Evolutionary conservation across 2,113 vertebrate species (phyloP).

Genomic region (Orthochromis malagaraziensis): DNA sequence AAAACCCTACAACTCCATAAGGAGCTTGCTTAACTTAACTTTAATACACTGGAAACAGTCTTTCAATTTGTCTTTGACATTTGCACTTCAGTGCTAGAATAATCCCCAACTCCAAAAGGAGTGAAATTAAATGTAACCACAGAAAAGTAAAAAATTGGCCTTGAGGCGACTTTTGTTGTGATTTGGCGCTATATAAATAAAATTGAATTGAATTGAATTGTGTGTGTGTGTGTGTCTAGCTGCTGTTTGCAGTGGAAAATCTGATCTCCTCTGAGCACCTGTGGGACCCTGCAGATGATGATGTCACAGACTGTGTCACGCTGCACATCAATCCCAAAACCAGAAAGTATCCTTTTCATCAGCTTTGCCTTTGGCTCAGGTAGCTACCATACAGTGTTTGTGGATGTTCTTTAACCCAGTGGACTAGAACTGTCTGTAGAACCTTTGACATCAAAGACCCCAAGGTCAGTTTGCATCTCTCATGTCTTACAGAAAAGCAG

Average conservation of each 20-base stretch:
- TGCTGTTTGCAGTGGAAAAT: constrained; percentile 84
- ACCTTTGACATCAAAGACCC: constrained; percentile 85
- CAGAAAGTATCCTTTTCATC: constrained; percentile 85
- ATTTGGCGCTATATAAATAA: too few relatives aligned
- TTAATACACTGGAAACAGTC: not conserved
- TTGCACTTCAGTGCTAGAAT: not conserved
- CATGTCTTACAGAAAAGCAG: not conserved
- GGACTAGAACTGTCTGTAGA: constrained; percentile 82
- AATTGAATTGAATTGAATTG: too few relatives aligned
- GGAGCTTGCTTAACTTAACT: not conserved
- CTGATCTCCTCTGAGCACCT: constrained; percentile 77
- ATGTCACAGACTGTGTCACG: constrained; percentile 78
- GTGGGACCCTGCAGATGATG: constrained; percentile 79
- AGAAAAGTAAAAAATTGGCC: not conserved
- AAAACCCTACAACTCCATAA: not conserved
- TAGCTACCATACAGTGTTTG: not conserved
- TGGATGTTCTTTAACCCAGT: constrained; percentile 69
- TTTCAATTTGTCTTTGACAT: not conserved
- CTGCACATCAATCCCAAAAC: constrained; percentile 87
- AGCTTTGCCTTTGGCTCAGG: not conserved
- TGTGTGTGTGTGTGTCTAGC: constrained; percentile 49
- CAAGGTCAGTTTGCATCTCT: constrained; percentile 72
- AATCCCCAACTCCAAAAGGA: not conserved
- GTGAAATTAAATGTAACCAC: not conserved
- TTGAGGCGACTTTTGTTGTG: too few relatives aligned